Base-by-base conservation (phyloP, 2,113 vertebrate species). In the Scomber scombrus region DNA sequence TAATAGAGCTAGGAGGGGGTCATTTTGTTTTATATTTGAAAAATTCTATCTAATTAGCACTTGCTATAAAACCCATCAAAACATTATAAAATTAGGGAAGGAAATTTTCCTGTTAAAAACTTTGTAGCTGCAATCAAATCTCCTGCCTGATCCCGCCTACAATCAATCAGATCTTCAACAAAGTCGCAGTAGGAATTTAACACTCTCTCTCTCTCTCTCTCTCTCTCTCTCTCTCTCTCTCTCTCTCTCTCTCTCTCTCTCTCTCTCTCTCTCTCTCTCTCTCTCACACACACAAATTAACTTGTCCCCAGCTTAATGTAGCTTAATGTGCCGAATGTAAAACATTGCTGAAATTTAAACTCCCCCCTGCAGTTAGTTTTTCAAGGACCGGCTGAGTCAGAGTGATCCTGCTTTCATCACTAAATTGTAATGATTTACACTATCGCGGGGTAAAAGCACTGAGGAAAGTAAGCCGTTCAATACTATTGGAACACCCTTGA, bases 351-450 rank as follows among this genome's bases (percentile, higher is more conserved):
- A 80, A 76, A 73, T 40, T 47, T 14, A 56, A 75, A 55, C 43
- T 50, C 68, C n/a, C 46, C 6, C 62, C 46, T 49, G 64, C 23
- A 74, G 64, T 70, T 61, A 19, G 45, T 52, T 79, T 71, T 56
- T 57, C 23, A 64, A 68, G 73, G 78, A 54, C 23, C 5, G 57
- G 21, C 62, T 73, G 23, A 65, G 31, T 78, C 70, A 50, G 64
- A 83, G 58, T 16, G 76, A 71, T 82, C 40, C 23, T 49, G 65
- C 75, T 84, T 83, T 78, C 67, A 81, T 85, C 19, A 61, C 72
- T 84, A 82, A 84, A 78, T 21, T 81, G 62, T 67, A 82, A 85
- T 82, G 67, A 90, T 88, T 89, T 75, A 84, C 51, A 78, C 16
- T 18, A 65, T 74, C 71, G 68, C 60, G 72, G 80, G 40, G 58